A percentile compares a stretch with the other conserved stretches of the same genome.
Conservation (phyloP, 2,797 vertebrate genomes). For the Brachymystax lenok region DNA sequence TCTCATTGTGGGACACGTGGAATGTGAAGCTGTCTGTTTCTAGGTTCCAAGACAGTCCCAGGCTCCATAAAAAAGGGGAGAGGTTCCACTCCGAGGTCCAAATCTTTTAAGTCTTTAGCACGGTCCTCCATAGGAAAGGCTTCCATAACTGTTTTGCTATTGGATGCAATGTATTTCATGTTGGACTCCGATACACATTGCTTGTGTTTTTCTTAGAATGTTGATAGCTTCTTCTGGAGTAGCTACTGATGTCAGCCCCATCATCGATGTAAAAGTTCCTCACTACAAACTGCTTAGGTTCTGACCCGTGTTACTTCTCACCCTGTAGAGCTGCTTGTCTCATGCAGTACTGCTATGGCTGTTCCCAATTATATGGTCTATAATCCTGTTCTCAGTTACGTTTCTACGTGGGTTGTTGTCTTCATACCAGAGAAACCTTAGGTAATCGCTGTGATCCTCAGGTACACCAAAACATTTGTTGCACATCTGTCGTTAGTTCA, state of each 20-base stretch:
- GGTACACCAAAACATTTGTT: background rate
- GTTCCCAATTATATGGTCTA: background rate
- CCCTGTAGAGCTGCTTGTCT: background rate
- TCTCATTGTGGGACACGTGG: background rate
- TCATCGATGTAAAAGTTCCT: no score
- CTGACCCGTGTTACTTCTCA: no score
- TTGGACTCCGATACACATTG: no score
- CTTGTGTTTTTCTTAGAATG: background rate
- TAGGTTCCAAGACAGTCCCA: background rate
- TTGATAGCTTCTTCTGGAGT: background rate
- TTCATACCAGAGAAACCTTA: conserved; percentile 27
- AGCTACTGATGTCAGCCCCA: no score
- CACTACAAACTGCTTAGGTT: no score
- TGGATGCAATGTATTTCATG: no score
- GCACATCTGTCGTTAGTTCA: background rate
- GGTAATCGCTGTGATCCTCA: conserved; percentile 19
- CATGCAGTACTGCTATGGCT: background rate
- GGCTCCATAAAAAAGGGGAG: background rate
- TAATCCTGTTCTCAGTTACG: conserved; percentile 26
- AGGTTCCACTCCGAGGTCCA: background rate
- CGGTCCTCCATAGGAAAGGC: no score
- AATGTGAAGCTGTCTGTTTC: conserved; percentile 9
- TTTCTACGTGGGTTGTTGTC: background rate
- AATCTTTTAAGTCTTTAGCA: background rate
- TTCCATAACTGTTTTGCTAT: no score